Evolutionary conservation across 2,797 vertebrate genomes (phyloP), one percentile per base, ranked within the genome.

Genomic region (Syngnathus acus): DNA sequence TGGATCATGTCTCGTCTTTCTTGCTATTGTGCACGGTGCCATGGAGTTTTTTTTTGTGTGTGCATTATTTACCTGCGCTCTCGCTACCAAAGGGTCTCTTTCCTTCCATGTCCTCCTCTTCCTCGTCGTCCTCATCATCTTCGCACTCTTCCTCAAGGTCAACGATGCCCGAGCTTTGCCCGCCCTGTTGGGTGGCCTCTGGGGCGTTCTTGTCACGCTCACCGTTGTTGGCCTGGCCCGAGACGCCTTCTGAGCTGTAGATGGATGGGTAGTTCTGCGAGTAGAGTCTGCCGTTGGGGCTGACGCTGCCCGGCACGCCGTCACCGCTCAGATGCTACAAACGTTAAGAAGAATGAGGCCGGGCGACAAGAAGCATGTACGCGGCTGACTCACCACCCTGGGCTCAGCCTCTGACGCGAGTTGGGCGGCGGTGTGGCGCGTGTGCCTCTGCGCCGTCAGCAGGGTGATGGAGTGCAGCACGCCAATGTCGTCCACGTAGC

Each of bases 401-500:
- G 69, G 64, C 43, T 74, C 82, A 0, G 74, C 69, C 55, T 89
- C 87, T 53, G 83, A 73, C 63, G 87, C 79, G 65, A 85, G 72
- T 55, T 88, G 87, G 2, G 81, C 75, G 23, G 66, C 71, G 0
- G 71, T 60, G 38, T 85, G 78, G 39, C 87, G 88, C 0, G 82
- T 80, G 62, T 92, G 89, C 73, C 87, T 88, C 9, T 92, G 89
- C 7, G 91, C 82, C 1, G 91, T 93, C 55, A 93, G 83, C 48
- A 91, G 87, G 0, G 92, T 87, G 0, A 92, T 93, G 7, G 93
- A 94, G 84, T 97, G 95, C 40, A 95, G 90, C 73, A 93, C 91
- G 0, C 92, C 91, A 3, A 97, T 96, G 85, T 96, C 95, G 0
- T 95, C 94, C 70, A 95, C 78, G 83, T 95, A 96, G 68, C 91